These are phyloP conservation scores for Steinernema hermaphroditum DNA, from an alignment of 2,888 invertebrate species.

Conservation along the genomic window DNA sequence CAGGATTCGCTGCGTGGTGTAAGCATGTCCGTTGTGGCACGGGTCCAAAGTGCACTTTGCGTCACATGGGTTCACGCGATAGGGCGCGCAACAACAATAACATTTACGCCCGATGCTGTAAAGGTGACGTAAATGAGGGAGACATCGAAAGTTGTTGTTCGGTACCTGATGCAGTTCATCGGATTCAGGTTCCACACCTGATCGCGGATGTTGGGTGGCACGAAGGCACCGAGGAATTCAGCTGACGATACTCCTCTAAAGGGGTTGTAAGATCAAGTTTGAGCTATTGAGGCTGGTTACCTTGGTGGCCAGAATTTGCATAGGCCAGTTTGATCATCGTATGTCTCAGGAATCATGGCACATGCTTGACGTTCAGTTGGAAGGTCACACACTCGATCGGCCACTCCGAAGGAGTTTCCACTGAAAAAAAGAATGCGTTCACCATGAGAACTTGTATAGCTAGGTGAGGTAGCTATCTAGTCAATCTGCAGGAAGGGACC, in stretches of 20 bases:
- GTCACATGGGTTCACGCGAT: slow-evolving; percentile 59
- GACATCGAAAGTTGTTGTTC: not conserved
- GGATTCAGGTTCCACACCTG: slow-evolving; percentile 60
- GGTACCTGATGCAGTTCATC: slow-evolving; percentile 58
- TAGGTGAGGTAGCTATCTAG: too few species aligned
- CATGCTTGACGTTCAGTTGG: slow-evolving; percentile 61
- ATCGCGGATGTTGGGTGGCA: slow-evolving; percentile 55
- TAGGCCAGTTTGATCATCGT: slow-evolving; percentile 45
- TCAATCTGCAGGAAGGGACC: too few species aligned
- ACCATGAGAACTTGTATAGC: not conserved
- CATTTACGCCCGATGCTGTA: slow-evolving; percentile 56
- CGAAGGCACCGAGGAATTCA: slow-evolving; percentile 56
- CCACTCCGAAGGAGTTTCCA: slow-evolving; percentile 59
- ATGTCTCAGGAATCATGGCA: slow-evolving; percentile 61
- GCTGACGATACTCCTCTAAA: slow-evolving; percentile 48
- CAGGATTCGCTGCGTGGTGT: slow-evolving; percentile 8
- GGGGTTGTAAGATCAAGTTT: not conserved
- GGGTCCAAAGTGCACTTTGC: slow-evolving; percentile 19
- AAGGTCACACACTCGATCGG: slow-evolving; percentile 60
- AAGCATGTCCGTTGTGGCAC: slow-evolving; percentile 7
- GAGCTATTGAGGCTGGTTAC: slow-evolving; percentile 26
- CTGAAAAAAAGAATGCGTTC: slow-evolving; percentile 39
- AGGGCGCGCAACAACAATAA: slow-evolving; percentile 62
- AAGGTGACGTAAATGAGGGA: not conserved
- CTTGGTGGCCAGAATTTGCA: slow-evolving; percentile 62